Evolutionary conservation across 2,113 vertebrate genomes (phyloP).

Genomic region (Apaloderma vittatum): DNA sequence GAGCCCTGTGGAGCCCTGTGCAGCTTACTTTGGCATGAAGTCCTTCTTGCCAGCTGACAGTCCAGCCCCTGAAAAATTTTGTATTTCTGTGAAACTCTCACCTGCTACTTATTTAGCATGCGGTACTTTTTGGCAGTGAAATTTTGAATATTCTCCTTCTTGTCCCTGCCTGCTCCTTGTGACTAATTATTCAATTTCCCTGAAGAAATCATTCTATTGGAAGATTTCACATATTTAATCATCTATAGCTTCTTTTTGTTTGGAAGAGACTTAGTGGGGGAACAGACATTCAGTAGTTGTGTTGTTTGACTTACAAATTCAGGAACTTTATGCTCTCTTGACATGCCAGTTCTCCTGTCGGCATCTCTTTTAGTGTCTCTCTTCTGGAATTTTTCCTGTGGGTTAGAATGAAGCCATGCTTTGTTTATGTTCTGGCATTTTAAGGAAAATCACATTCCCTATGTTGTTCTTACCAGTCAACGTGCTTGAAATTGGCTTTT

Average conservation of each 20-base stretch:
- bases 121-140: background rate
- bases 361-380: background rate
- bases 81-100: background rate
- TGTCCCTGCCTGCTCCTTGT: background rate
- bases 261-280: background rate
- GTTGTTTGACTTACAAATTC: background rate
- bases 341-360: background rate
- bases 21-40: constrained; percentile 20
- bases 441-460: background rate
- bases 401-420: background rate
- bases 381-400: background rate
- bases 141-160: background rate
- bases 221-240: background rate
- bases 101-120: constrained; percentile 34
- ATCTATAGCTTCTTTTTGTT: background rate
- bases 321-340: background rate
- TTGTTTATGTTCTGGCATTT: background rate
- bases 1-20: background rate
- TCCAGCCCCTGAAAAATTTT: background rate
- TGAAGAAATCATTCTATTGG: background rate
- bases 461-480: background rate
- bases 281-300: background rate
- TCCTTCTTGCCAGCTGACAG: constrained; percentile 33
- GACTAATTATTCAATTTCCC: background rate
- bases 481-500: background rate